Conservation (phyloP, 2,888 invertebrate species). For the Tenodera sinensis region DNA sequence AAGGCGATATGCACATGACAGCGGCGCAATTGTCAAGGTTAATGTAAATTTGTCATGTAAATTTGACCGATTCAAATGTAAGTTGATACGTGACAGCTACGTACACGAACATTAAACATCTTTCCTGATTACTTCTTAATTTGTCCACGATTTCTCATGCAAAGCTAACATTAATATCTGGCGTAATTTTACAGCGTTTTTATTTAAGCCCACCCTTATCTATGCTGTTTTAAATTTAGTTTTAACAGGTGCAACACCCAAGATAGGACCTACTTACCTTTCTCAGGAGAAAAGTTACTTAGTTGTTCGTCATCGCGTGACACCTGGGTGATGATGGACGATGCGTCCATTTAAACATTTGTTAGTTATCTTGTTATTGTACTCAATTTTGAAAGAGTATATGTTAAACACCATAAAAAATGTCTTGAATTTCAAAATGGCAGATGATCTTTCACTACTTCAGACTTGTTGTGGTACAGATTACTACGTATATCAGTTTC, state of each 20-base stretch:
- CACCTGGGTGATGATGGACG: constrained; percentile 98
- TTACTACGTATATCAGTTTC: constrained; percentile 24
- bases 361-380: constrained; percentile 38
- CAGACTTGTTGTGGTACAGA: constrained; percentile 34
- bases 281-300: constrained; percentile 87
- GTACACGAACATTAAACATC: background rate
- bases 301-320: constrained; percentile 95
- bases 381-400: constrained; percentile 31
- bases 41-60: background rate
- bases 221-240: background rate
- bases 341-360: constrained; percentile 92
- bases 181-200: background rate
- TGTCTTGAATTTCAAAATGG: constrained; percentile 36
- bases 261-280: constrained; percentile 63
- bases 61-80: background rate
- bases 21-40: background rate
- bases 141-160: background rate
- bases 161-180: background rate
- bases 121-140: background rate
- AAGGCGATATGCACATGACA: background rate
- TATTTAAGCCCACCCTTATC: background rate
- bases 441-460: constrained; percentile 34
- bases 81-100: background rate
- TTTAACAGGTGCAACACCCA: constrained; percentile 33
- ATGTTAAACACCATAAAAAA: constrained; percentile 35